Evolutionary conservation across 1,140 invertebrate species (phyloP).

Genomic region (Aplysia californica): DNA sequence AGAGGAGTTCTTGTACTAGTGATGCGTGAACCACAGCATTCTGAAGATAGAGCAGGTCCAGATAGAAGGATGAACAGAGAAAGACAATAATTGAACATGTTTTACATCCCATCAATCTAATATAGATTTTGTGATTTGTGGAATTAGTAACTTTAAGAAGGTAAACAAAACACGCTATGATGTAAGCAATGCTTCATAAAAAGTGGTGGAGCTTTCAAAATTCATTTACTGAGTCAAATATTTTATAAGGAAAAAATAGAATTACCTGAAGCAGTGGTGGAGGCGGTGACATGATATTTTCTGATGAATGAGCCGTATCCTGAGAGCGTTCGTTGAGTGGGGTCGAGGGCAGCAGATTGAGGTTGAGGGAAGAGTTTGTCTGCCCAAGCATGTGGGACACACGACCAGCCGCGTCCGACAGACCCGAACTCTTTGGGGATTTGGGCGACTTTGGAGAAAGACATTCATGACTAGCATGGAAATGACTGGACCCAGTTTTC

Average conservation of each 20-base stretch:
- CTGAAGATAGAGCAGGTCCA: too few relatives aligned
- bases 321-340: neutral
- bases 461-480: constrained; percentile 34
- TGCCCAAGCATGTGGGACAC: constrained; percentile 13
- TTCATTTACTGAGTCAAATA: too few relatives aligned
- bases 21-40: too few relatives aligned
- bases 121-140: too few relatives aligned
- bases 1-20: too few relatives aligned
- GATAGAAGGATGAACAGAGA: too few relatives aligned
- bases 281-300: constrained; percentile 25
- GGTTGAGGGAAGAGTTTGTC: neutral
- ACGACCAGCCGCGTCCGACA: constrained; percentile 14
- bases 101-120: too few relatives aligned
- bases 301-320: neutral
- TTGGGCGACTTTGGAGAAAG: constrained; percentile 39
- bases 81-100: too few relatives aligned
- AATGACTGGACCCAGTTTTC: constrained; percentile 14
- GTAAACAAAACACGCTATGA: too few relatives aligned
- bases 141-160: too few relatives aligned
- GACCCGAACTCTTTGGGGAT: constrained; percentile 33
- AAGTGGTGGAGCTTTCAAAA: too few relatives aligned
- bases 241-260: neutral
- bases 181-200: too few relatives aligned
- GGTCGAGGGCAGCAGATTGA: neutral
- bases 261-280: constrained; percentile 21